These are phyloP conservation scores for Trichogramma evanescens DNA, from an alignment of 2,888 invertebrate species.

Conservation along the genomic window DNA sequence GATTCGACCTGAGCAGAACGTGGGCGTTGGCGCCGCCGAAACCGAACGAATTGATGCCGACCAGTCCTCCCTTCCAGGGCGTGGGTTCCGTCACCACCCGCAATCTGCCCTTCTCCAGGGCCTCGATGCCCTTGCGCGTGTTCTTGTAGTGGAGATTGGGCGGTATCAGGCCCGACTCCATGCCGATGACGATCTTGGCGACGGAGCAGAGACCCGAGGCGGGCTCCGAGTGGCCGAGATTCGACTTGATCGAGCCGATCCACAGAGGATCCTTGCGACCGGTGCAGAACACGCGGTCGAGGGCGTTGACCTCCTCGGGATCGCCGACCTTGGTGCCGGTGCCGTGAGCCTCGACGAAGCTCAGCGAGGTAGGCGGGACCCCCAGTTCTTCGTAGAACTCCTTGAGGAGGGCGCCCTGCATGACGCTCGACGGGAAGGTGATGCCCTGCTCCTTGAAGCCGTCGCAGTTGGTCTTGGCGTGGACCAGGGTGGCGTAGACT, in stretches of 20 bases:
- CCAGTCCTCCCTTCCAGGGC: conserved; percentile 62
- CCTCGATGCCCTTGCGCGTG: conserved; percentile 56
- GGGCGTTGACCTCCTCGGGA: conserved; percentile 78
- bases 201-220: conserved; percentile 75
- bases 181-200: conserved; percentile 71
- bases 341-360: conserved; percentile 63
- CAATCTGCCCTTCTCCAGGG: conserved; percentile 57
- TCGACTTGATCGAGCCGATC: conserved; percentile 88
- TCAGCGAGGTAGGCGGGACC: conserved; percentile 52
- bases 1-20: conserved; percentile 57
- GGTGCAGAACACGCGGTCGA: conserved; percentile 68
- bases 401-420: conserved; percentile 38
- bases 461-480: conserved; percentile 54
- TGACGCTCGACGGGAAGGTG: conserved; percentile 28
- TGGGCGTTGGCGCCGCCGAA: conserved; percentile 86
- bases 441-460: conserved; percentile 42
- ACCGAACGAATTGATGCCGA: conserved; percentile 87
- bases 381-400: conserved; percentile 55
- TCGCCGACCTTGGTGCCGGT: conserved; percentile 78
- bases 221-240: conserved; percentile 87
- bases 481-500: conserved; percentile 48
- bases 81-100: conserved; percentile 67
- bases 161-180: conserved; percentile 71
- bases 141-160: conserved; percentile 74
- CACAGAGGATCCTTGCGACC: conserved; percentile 65